A percentile compares a stretch with the other conserved stretches of the same genome.
Evolutionary conservation across 2,113 vertebrate species (phyloP).

Genomic region (Mesembrinibis cayennensis): DNA sequence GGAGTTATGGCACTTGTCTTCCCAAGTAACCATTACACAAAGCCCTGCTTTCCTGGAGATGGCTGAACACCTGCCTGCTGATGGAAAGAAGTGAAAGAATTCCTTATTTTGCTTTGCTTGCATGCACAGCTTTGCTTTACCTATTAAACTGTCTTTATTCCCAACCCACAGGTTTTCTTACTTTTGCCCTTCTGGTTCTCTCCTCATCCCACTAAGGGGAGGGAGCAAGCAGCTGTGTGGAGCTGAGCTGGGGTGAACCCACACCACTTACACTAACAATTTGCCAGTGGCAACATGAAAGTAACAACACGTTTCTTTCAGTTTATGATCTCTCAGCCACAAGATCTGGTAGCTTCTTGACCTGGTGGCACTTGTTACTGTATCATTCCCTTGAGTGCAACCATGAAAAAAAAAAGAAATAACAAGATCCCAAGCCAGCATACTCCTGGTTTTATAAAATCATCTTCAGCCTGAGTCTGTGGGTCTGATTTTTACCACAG

Average conservation of each 20-base stretch:
- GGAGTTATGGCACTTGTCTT: not conserved
- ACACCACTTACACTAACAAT: not conserved
- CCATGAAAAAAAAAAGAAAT: not conserved
- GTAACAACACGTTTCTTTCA: not conserved
- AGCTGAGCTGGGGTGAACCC: not conserved
- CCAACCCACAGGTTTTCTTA: not conserved
- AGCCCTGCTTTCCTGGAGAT: not conserved
- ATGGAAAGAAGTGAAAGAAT: not conserved
- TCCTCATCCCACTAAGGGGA: not conserved
- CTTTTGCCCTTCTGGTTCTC: not conserved
- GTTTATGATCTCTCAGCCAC: not conserved
- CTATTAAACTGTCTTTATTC: not conserved
- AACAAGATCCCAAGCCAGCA: not conserved
- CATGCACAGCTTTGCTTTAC: not conserved
- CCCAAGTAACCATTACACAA: not conserved
- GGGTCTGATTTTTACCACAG: not conserved
- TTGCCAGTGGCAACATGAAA: not conserved
- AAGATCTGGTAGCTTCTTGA: not conserved
- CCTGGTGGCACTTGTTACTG: not conserved
- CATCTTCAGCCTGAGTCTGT: not conserved
- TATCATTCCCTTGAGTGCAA: not conserved
- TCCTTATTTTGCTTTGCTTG: not conserved
- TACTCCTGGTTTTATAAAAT: not conserved
- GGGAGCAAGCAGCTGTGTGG: rapidly evolving
- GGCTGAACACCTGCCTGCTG: not conserved